A percentile compares a stretch with the other conserved stretches of the same genome.
Conservation (phyloP, 1,140 invertebrate genomes). For the Phthorimaea operculella region DNA sequence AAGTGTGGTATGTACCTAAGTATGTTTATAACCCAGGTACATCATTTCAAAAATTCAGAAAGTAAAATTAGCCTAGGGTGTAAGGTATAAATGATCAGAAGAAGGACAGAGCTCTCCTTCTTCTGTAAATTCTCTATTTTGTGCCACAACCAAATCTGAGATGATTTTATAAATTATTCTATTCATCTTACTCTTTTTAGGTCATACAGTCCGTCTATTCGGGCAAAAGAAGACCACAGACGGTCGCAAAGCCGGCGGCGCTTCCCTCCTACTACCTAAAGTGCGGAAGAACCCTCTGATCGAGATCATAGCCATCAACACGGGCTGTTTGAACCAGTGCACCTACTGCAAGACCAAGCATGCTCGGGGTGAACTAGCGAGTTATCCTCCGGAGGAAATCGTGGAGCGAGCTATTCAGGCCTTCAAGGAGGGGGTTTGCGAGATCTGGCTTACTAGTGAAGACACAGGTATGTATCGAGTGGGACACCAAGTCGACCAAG, state of each 20-base stretch:
- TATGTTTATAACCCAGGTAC: too few species aligned
- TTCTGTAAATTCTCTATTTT: too few species aligned
- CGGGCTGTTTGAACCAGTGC: constrained; percentile 97
- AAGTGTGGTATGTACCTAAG: too few species aligned
- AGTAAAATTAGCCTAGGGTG: too few species aligned
- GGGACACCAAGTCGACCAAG: too few species aligned
- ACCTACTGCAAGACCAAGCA: constrained; percentile 99
- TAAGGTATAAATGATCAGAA: too few species aligned
- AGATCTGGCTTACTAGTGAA: constrained; percentile 99
- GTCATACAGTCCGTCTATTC: constrained; percentile 83
- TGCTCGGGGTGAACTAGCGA: constrained; percentile 94
- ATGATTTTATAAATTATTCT: too few species aligned
- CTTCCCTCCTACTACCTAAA: constrained; percentile 89
- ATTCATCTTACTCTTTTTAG: constrained; percentile 39
- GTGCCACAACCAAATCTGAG: too few species aligned
- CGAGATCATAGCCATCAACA: constrained; percentile 98
- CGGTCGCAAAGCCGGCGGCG: constrained; percentile 88
- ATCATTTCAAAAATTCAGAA: too few species aligned
- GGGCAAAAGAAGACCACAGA: constrained; percentile 85
- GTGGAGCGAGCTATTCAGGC: constrained; percentile 83
- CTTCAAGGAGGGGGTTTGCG: constrained; percentile 92
- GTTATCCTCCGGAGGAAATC: constrained; percentile 90
- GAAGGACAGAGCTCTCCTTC: too few species aligned
- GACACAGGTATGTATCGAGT: too few species aligned
- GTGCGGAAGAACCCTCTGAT: constrained; percentile 95